Evolutionary conservation across 92 coral and sea anemone genomes (phyloP), one percentile per base, ranked within the genome.

Genomic region (Epizoanthus scotinus): DNA sequence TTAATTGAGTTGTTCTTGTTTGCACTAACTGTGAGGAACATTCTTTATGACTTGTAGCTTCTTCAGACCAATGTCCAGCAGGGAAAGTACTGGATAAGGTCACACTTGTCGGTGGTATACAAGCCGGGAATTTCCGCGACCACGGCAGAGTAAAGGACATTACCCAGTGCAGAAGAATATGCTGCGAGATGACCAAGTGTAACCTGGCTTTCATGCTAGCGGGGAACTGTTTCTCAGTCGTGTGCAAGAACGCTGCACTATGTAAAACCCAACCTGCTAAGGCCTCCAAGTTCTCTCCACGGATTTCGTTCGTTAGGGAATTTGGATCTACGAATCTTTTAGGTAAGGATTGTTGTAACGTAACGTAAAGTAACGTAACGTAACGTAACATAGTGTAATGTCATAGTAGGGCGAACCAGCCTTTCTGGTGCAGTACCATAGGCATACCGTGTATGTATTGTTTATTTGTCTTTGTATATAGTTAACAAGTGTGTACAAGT

Each of bases 171-270:
- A 88, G 95, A 10, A 86, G 98, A 19, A 96, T 96, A 52, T 96
- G 99, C 82, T 96, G 99, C 67, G 99, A 96, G 71, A 93, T 92
- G 89, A 93, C 99, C 18, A 90, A 86, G 61, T 96, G 99, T 70
- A 90, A 96, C 71, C 86, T 96, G 19, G 99, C 99, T 42, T 96
- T 96, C 77, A 96, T 96, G 88, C 87, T 96, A 26, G 89, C 96
- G 0, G 91, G 89, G 31, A 96, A 88, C 86, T 96, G 99, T 68
- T 96, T 96, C 78, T 87, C 99, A 21, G 99, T 96, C n/a, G 96
- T 85, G 36, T 96, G 99, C 68, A 96, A 96, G 65, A 96, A 85
- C 64, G 91, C 86, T n/a, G 86, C 57, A 26, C 84, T 91, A 6
- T 96, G 99, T 58, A 94, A 90, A 67, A 91, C 94, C 7, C 98